Base-by-base conservation (phyloP, 2,113 vertebrate genomes). In the Mirounga angustirostris region DNA sequence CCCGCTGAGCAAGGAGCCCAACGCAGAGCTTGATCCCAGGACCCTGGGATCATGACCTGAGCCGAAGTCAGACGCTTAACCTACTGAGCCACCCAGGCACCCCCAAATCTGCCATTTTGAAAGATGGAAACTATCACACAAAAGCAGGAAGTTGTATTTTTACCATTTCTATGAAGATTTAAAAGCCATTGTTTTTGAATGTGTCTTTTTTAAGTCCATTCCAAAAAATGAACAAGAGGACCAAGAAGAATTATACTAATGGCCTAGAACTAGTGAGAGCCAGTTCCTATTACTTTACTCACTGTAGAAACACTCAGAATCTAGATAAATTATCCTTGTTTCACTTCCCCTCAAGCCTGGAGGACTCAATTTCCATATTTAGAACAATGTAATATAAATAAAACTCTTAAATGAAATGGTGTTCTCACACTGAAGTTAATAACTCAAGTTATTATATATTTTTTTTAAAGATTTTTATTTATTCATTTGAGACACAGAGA, bases 91-190 rank as follows among this genome's bases (percentile, higher is more conserved):
- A 46, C 46, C 46, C 46, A 46, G 46, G 46, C 46, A 7, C 46
- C 46, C 46, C 8, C n/a, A 90, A 90, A 80, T 54, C 18, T 50
- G 10, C 14, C 16, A 71, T 71, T 91, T 74, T 69, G 19, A 97
- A 94, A 96, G 76, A 63, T 81, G 26, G 59, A 91, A 93, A 76
- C 59, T 43, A 91, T 26, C 52, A 69, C 33, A 59, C 63, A 86
- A 69, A 54, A 43, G 8, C 21, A 76, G 2, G 40, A 91, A 87
- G 58, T 86, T 80, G 54, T 4, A 86, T 54, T 87, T 81, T 81
- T 79, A 36, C 5, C 50, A 65, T n/a, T 91, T 91, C 30, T 21
- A 69, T 40, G 19, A 93, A 69, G 54, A 76, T 33, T 74, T 95
- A 87, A 93, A 81, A 67, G 58, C 67, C 65, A 86, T 2, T 82